phyloP scores from a whole-genome alignment of 1,140 invertebrate genomes.

The Zaprionus ghesquierei region DNA sequence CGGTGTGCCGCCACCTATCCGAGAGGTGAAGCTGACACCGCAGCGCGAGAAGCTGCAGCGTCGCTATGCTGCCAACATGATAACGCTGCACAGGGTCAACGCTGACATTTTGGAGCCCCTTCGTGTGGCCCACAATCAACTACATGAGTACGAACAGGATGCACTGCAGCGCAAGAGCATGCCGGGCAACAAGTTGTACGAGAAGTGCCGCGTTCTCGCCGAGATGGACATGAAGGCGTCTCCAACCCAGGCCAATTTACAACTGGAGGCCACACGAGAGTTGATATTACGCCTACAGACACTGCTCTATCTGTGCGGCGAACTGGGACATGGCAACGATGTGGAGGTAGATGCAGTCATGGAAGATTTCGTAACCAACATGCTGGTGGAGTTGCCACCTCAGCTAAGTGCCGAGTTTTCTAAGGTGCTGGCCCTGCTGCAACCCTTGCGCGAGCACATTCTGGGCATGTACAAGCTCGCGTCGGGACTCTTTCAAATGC shows the following conservation, averaged over 20 bases:
- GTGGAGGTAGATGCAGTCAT: slow-evolving; percentile 29
- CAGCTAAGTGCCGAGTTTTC: slow-evolving; percentile 2
- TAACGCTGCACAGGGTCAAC: slow-evolving; percentile 48
- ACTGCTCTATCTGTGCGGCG: slow-evolving; percentile 33
- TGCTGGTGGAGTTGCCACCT: slow-evolving; percentile 13
- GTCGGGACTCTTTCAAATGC: neutral
- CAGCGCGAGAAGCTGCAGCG: slow-evolving; percentile 35
- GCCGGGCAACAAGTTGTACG: slow-evolving; percentile 18
- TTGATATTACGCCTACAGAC: slow-evolving; percentile 49
- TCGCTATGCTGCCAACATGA: slow-evolving; percentile 30
- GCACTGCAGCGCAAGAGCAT: neutral
- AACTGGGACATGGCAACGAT: slow-evolving; percentile 34
- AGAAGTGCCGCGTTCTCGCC: slow-evolving; percentile 42
- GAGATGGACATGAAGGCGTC: slow-evolving; percentile 41
- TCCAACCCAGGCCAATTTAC: neutral
- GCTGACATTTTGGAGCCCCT: slow-evolving; percentile 35
- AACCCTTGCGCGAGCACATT: slow-evolving; percentile 14
- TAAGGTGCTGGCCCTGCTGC: neutral
- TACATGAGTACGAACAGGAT: slow-evolving; percentile 16
- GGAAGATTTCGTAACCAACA: slow-evolving; percentile 14
- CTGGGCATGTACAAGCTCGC: neutral
- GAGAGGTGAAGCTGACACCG: slow-evolving; percentile 28
- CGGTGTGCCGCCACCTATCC: neutral
- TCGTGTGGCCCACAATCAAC: slow-evolving; percentile 20
- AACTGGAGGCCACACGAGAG: slow-evolving; percentile 1